phyloP scores from a whole-genome alignment of 2,113 vertebrate species.

The Plotosus lineatus region DNA sequence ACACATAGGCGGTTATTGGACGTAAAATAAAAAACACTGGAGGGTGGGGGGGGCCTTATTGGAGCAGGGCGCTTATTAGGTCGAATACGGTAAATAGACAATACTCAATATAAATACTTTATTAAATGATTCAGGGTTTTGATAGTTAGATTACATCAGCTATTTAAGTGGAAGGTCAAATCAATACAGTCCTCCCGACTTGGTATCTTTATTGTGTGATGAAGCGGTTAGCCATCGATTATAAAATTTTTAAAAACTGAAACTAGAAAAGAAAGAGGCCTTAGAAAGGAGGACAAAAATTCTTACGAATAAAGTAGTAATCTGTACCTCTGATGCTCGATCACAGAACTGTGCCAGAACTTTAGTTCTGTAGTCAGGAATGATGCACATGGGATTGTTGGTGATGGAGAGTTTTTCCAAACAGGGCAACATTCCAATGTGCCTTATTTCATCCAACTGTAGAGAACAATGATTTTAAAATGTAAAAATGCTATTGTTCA shows the following conservation, averaged over 20 bases:
- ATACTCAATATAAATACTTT: too few relatives aligned
- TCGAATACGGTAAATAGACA: too few relatives aligned
- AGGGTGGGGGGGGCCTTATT: too few relatives aligned
- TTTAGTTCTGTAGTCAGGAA: conserved; percentile 96
- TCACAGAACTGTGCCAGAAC: conserved; percentile 95
- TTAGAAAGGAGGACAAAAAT: neutral
- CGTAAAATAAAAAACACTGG: too few relatives aligned
- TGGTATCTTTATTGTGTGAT: neutral
- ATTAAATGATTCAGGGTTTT: too few relatives aligned
- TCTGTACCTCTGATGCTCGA: conserved; percentile 88
- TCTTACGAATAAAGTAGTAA: neutral
- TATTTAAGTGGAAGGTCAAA: neutral
- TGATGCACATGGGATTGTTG: conserved; percentile 90
- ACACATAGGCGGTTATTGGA: too few relatives aligned
- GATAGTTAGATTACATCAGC: too few relatives aligned
- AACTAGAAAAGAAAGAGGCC: too few relatives aligned
- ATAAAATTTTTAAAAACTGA: neutral
- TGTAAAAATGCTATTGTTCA: neutral
- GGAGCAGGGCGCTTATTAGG: too few relatives aligned
- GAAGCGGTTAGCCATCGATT: neutral
- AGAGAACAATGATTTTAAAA: conserved; percentile 21
- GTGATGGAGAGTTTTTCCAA: conserved; percentile 84
- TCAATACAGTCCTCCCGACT: neutral
- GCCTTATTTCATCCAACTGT: conserved; percentile 89
- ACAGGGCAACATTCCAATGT: conserved; percentile 86